phyloP scores from a whole-genome alignment of 2,797 vertebrate genomes.

The Taeniopygia guttata region DNA sequence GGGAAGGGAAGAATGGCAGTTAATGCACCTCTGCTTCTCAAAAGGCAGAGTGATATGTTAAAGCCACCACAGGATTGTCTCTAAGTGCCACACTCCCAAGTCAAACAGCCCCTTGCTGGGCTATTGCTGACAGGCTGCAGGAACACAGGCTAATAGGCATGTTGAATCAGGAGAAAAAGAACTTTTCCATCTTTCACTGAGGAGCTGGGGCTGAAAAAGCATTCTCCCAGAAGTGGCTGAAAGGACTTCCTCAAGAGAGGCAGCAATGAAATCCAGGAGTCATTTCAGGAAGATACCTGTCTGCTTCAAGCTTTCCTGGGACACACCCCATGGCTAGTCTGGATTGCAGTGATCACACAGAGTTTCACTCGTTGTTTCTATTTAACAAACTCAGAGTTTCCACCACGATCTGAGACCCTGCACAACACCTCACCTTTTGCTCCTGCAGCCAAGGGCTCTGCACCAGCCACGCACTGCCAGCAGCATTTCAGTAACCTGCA shows the following conservation, averaged over 20 bases:
- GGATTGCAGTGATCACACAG: not conserved
- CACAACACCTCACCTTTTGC: not conserved
- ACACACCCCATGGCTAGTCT: rapidly evolving
- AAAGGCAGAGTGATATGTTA: not conserved
- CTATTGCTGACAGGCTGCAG: not conserved
- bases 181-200: not conserved
- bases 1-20: not conserved
- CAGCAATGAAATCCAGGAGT: not conserved
- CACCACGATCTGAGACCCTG: not conserved
- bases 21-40: not conserved
- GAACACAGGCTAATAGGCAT: not conserved
- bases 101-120: not conserved
- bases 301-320: not conserved
- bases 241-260: not conserved
- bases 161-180: not conserved
- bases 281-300: not conserved
- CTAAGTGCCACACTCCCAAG: not conserved
- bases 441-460: not conserved
- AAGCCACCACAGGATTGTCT: not conserved
- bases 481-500: not conserved
- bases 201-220: not conserved
- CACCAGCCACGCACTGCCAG: not conserved
- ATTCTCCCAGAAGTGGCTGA: not conserved
- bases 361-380: not conserved
- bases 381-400: not conserved